These are phyloP conservation scores for Caiman crocodilus DNA, from an alignment of 2,797 vertebrate genomes.

Conservation along the genomic window DNA sequence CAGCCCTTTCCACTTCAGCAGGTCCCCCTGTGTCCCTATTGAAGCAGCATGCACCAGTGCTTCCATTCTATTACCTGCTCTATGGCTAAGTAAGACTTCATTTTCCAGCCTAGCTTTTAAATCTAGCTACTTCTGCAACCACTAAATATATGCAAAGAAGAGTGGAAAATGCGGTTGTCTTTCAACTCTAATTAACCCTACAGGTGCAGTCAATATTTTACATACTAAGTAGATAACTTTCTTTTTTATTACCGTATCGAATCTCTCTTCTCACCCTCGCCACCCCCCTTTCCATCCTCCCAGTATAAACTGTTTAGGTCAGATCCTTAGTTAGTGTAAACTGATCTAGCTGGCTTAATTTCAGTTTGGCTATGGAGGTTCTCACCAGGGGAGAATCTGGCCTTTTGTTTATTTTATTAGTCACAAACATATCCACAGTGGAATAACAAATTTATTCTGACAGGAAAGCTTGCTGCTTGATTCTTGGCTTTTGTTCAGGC, in stretches of 20 bases:
- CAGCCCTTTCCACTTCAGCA: neutral
- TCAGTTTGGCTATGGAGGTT: neutral
- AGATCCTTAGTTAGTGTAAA: neutral
- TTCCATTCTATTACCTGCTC: neutral
- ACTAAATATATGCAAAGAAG: neutral
- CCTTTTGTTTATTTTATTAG: neutral
- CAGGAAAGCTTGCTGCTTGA: neutral
- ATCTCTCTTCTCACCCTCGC: too few relatives aligned
- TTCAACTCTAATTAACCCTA: neutral
- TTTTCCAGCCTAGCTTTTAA: neutral
- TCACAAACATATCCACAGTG: neutral
- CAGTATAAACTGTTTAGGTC: neutral
- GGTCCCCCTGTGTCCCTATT: neutral
- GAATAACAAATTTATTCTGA: neutral
- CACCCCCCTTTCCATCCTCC: too few relatives aligned
- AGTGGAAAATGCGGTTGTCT: neutral
- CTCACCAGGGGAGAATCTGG: neutral
- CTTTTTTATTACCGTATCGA: accelerated
- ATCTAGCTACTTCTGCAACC: neutral
- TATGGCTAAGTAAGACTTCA: neutral
- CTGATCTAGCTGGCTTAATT: neutral
- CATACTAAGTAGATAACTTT: neutral
- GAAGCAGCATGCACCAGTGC: neutral
- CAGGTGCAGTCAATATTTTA: neutral
- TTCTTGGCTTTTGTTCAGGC: neutral